phyloP scores from a whole-genome alignment of 1,140 invertebrate genomes.

The Cardiocondyla obscurior region DNA sequence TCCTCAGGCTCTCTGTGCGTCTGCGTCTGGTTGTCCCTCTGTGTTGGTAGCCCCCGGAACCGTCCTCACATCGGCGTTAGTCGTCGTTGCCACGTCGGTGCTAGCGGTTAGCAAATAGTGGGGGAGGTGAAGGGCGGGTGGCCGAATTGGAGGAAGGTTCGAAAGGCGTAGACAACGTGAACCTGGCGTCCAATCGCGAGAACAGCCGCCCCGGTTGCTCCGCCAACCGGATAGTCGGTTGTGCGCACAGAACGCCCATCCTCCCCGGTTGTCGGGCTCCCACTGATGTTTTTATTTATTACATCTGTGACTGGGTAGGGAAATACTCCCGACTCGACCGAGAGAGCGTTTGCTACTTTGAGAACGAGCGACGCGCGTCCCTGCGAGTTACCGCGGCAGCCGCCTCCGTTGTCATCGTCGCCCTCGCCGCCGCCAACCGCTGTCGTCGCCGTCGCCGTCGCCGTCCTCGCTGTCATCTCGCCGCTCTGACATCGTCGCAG shows the following conservation, averaged over 20 bases:
- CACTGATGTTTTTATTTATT: slow-evolving; percentile 88
- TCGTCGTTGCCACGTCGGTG: slow-evolving; percentile 67
- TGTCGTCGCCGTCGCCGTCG: slow-evolving; percentile 38
- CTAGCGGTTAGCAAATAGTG: slow-evolving; percentile 61
- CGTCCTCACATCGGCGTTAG: slow-evolving; percentile 68
- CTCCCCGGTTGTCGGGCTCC: slow-evolving; percentile 79
- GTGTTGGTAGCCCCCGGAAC: slow-evolving; percentile 71
- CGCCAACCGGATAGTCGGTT: slow-evolving; percentile 74
- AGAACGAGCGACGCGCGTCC: slow-evolving; percentile 84
- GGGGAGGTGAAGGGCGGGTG: slow-evolving; percentile 60
- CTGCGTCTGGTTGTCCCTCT: slow-evolving; percentile 75
- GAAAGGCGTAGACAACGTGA: slow-evolving; percentile 71
- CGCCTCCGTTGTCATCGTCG: slow-evolving; percentile 69
- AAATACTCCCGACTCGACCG: slow-evolving; percentile 84
- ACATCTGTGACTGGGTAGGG: slow-evolving; percentile 87
- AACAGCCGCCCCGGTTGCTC: slow-evolving; percentile 67
- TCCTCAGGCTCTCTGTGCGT: slow-evolving; percentile 72
- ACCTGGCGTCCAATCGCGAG: slow-evolving; percentile 65
- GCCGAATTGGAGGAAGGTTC: slow-evolving; percentile 69
- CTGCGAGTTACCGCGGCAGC: slow-evolving; percentile 80
- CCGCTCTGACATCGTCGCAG: background rate
- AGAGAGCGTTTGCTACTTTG: slow-evolving; percentile 85
- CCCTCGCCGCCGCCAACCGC: slow-evolving; percentile 33
- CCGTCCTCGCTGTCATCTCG: slow-evolving; percentile 21
- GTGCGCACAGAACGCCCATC: slow-evolving; percentile 78